Evolutionary conservation across 1,140 invertebrate species (phyloP).

Genomic region (Drosophila cardini): DNA sequence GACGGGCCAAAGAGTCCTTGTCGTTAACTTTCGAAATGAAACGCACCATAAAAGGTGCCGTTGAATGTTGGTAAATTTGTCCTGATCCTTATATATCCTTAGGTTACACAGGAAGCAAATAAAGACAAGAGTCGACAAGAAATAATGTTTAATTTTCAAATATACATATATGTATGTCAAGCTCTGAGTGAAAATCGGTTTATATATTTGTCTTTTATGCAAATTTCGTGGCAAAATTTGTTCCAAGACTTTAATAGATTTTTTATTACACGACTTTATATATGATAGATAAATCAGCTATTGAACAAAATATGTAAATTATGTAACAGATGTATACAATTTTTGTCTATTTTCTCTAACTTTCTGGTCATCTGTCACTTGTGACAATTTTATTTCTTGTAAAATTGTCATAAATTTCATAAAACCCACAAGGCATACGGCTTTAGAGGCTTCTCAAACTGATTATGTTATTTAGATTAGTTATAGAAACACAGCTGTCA

Average conservation of each 20-base stretch:
- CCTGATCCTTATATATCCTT: background rate
- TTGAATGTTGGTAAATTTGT: background rate
- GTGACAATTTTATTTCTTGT: conserved; percentile 38
- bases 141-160: conserved; percentile 4
- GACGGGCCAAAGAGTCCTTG: conserved; percentile 59
- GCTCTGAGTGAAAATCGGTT: background rate
- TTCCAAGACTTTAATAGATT: conserved; percentile 1
- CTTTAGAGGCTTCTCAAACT: conserved; percentile 34
- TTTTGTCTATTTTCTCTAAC: conserved; percentile 7
- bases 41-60: conserved; percentile 12
- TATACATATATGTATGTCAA: background rate
- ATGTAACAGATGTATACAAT: conserved; percentile 48
- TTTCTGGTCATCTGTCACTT: conserved; percentile 43
- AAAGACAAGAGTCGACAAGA: background rate
- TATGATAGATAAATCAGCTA: conserved; percentile 11
- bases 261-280: background rate
- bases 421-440: background rate
- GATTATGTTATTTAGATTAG: conserved; percentile 73
- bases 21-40: conserved; percentile 23
- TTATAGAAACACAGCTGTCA: conserved; percentile 51
- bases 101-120: background rate
- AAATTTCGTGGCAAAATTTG: background rate
- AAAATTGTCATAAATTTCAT: conserved; percentile 16
- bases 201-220: background rate
- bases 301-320: conserved; percentile 61